Percentiles rank a stretch among this genome's conserved stretches.
Evolutionary conservation across 2,113 vertebrate species (phyloP).

Genomic region (Laticauda colubrina): DNA sequence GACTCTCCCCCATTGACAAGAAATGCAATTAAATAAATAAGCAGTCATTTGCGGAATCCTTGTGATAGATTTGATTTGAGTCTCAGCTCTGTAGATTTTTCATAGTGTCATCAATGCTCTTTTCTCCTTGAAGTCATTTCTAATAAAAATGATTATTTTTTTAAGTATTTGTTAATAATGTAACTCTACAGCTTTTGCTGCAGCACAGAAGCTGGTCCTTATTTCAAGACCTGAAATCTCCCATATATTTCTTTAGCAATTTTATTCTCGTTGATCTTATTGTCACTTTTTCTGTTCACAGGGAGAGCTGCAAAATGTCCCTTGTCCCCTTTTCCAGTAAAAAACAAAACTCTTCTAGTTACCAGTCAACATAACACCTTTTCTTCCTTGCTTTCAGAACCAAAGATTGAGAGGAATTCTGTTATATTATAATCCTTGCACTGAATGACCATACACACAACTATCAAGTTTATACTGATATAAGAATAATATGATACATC

Average conservation of each 20-base stretch:
- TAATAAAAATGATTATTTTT: not conserved
- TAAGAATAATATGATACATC: not conserved
- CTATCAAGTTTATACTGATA: not conserved
- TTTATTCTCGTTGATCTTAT: not conserved
- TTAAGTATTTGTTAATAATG: not conserved
- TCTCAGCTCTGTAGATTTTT: not conserved
- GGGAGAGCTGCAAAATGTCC: not conserved
- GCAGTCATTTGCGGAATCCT: not conserved
- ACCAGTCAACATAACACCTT: not conserved
- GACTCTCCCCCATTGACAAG: not conserved
- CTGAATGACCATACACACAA: not conserved
- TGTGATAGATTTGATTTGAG: not conserved
- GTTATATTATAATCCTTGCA: not conserved
- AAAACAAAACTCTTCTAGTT: not conserved
- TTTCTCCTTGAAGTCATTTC: not conserved
- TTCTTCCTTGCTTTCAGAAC: not conserved
- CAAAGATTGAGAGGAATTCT: not conserved
- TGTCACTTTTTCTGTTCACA: not conserved
- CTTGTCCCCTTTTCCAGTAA: not conserved
- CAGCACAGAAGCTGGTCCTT: not conserved
- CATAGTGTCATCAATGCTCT: not conserved
- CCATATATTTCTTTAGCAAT: not conserved
- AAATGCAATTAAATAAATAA: not conserved
- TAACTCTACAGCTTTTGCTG: not conserved
- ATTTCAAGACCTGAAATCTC: not conserved